Evolutionary conservation across 1,140 invertebrate species (phyloP).

Genomic region (Lysiphlebus fabarum): DNA sequence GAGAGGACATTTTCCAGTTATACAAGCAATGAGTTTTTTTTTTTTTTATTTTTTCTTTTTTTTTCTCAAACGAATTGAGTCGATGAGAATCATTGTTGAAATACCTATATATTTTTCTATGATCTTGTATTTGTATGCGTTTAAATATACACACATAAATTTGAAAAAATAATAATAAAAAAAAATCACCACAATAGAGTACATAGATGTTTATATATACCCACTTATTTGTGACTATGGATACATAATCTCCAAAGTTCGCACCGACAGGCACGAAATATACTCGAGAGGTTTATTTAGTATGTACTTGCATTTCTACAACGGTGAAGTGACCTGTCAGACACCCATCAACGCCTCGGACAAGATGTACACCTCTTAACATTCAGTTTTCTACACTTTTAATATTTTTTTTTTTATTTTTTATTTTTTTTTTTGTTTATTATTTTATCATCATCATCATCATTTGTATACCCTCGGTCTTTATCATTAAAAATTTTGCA

Average conservation of each 20-base stretch:
- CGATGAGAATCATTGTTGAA: no score
- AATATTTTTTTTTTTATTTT: conserved; percentile 10
- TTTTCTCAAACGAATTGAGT: no score
- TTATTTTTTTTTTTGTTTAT: conserved; percentile 16
- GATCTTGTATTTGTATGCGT: no score
- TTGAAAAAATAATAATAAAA: no score
- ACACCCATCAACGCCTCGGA: conserved; percentile 46
- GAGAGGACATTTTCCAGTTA: no score
- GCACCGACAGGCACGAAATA: conserved; percentile 7
- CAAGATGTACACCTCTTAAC: conserved; percentile 24
- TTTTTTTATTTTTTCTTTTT: background rate
- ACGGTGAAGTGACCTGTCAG: conserved; percentile 49
- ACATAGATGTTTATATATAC: no score
- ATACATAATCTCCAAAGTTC: background rate
- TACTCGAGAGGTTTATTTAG: conserved; percentile 29
- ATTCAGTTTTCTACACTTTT: conserved; percentile 13
- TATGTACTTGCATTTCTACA: conserved; percentile 29
- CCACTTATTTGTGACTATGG: background rate
- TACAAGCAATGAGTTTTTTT: background rate
- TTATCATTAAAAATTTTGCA: no score
- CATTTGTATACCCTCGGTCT: no score
- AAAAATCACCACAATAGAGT: no score
- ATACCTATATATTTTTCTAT: no score
- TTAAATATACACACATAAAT: no score
- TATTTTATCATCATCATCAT: background rate